Evolutionary conservation across 2,888 invertebrate species (phyloP).

Genomic region (Apotomis turbidana): DNA sequence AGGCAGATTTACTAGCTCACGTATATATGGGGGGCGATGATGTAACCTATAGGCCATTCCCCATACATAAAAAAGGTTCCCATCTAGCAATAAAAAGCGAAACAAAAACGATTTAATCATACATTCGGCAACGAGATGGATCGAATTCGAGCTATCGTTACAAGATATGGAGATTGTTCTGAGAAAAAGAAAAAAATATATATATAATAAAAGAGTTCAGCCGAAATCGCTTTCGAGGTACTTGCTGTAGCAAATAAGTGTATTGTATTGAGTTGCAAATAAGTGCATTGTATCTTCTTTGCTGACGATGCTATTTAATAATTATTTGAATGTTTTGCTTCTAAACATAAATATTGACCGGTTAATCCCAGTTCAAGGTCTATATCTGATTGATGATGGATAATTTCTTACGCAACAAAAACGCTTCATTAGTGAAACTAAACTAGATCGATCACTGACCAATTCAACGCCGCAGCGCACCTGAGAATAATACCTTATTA

Average conservation of each 20-base stretch:
- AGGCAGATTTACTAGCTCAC: not conserved
- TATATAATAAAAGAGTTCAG: not conserved
- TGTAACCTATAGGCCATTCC: conserved; percentile 14
- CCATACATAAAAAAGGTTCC: conserved; percentile 31
- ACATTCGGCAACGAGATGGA: conserved; percentile 51
- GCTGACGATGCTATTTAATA: not conserved
- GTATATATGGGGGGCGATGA: no score
- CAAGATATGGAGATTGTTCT: conserved; percentile 52
- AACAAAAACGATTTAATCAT: conserved; percentile 72
- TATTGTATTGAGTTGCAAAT: conserved; percentile 1
- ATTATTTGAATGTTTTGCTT: no score
- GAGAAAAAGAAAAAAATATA: conserved; percentile 37
- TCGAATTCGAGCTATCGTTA: conserved; percentile 50
- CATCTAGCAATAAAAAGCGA: conserved; percentile 43
- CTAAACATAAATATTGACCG: not conserved
- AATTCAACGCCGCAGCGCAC: conserved; percentile 51
- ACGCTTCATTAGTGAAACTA: conserved; percentile 33
- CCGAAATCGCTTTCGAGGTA: not conserved
- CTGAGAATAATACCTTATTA: conserved; percentile 54
- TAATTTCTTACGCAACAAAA: conserved; percentile 34
- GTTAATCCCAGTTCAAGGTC: conserved; percentile 30
- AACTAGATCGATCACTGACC: conserved; percentile 53
- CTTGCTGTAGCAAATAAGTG: not conserved
- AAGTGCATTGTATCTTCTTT: not conserved
- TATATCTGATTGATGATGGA: conserved; percentile 19